phyloP scores from a whole-genome alignment of 1,140 invertebrate species.

The Zaprionus gabonicus region DNA sequence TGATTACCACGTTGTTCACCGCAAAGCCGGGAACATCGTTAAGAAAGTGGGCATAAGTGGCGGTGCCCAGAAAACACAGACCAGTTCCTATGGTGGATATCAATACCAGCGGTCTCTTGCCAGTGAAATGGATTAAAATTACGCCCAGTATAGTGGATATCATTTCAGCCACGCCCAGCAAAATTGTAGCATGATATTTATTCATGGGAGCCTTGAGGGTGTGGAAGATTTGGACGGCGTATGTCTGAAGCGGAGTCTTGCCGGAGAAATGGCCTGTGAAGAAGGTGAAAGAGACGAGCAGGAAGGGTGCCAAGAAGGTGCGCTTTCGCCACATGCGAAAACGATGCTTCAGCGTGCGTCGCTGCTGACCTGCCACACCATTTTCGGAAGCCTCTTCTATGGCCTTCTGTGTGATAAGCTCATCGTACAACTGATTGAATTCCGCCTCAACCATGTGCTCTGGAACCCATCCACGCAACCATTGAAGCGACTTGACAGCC shows the following conservation, averaged over 20 bases:
- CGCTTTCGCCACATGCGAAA: slow-evolving; percentile 74
- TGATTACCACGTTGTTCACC: slow-evolving; percentile 80
- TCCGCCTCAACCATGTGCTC: slow-evolving; percentile 86
- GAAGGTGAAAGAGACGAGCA: slow-evolving; percentile 87
- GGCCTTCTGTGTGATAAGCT: slow-evolving; percentile 80
- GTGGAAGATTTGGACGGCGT: slow-evolving; percentile 89
- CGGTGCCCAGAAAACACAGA: slow-evolving; percentile 86
- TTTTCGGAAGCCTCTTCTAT: slow-evolving; percentile 58
- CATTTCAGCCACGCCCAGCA: slow-evolving; percentile 89
- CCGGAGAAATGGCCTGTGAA: slow-evolving; percentile 90
- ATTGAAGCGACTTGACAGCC: slow-evolving; percentile 87
- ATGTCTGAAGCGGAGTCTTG: slow-evolving; percentile 89
- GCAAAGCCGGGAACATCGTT: slow-evolving; percentile 75
- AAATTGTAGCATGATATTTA: slow-evolving; percentile 89
- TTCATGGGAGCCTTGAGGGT: slow-evolving; percentile 89
- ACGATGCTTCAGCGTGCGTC: slow-evolving; percentile 46
- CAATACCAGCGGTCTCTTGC: slow-evolving; percentile 89
- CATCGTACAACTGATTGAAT: slow-evolving; percentile 85
- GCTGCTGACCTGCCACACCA: slow-evolving; percentile 21
- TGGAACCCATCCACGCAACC: slow-evolving; percentile 88
- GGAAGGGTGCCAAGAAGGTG: slow-evolving; percentile 87
- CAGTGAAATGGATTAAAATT: slow-evolving; percentile 88
- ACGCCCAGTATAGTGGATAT: slow-evolving; percentile 88
- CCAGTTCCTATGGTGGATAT: slow-evolving; percentile 88
- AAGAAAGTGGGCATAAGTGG: slow-evolving; percentile 76